These are phyloP conservation scores for Brachystomella parvula DNA, from an alignment of 1,140 invertebrate genomes.

Conservation along the genomic window DNA sequence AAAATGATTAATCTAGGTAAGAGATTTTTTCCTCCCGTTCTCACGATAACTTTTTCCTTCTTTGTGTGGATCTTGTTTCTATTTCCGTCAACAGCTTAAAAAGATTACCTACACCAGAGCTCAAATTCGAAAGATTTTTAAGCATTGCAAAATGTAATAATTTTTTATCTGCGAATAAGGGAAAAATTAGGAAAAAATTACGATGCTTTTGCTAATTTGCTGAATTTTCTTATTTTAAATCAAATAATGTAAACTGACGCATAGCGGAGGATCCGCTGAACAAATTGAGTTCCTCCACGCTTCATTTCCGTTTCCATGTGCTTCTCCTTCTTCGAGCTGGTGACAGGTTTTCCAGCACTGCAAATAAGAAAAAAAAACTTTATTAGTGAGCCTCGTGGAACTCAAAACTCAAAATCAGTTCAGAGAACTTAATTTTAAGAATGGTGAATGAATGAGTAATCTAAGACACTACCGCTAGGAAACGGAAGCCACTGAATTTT, in stretches of 20 bases:
- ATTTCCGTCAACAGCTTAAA: too few species aligned
- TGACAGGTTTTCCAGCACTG: constrained; percentile 13
- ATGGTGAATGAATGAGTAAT: background rate
- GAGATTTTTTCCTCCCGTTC: background rate
- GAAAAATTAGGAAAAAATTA: too few species aligned
- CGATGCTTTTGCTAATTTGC: too few species aligned
- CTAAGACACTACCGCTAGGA: background rate
- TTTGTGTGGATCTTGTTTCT: background rate
- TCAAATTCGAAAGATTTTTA: too few species aligned
- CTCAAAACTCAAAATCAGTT: background rate
- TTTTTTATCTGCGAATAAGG: too few species aligned
- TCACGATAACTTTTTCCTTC: background rate
- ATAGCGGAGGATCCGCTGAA: background rate
- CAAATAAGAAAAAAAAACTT: background rate
- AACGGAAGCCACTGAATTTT: background rate
- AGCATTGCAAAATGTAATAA: too few species aligned
- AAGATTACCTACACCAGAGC: too few species aligned
- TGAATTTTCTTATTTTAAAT: too few species aligned
- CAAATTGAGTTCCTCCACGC: background rate
- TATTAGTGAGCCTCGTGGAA: background rate
- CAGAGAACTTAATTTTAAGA: background rate
- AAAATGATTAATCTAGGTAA: constrained; percentile 1
- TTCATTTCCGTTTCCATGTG: background rate
- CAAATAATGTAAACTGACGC: constrained; percentile 3
- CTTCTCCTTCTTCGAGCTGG: background rate